Conservation (phyloP, 1,140 invertebrate genomes). For the Conopomorpha cramerella region DNA sequence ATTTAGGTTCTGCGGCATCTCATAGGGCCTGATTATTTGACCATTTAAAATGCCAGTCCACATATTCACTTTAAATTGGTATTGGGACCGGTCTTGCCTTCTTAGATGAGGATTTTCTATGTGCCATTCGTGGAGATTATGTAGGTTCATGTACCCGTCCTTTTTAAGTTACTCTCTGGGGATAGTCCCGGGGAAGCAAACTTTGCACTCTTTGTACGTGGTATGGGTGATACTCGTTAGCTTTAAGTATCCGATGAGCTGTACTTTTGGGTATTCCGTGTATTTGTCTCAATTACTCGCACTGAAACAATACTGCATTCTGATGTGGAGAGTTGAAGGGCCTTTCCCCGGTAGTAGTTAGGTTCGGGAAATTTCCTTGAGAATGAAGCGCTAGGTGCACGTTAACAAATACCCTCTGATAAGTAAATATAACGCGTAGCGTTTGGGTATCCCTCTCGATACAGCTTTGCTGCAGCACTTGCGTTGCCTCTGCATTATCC, state of each 20-base stretch:
- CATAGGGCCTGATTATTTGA: conserved; percentile 6
- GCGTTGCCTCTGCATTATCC: background rate
- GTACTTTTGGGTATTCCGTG: conserved; percentile 2
- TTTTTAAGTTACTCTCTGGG: conserved; percentile 7
- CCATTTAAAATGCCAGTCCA: conserved; percentile 1
- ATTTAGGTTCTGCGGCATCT: conserved; percentile 7
- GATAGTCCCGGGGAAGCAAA: conserved; percentile 3
- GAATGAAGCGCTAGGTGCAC: background rate
- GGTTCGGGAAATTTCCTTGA: too few relatives aligned
- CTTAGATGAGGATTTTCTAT: conserved; percentile 1
- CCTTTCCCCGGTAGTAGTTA: too few relatives aligned
- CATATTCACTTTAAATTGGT: conserved; percentile 5
- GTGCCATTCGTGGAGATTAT: conserved; percentile 3
- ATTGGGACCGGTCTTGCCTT: background rate
- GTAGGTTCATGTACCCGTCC: conserved; percentile 3
- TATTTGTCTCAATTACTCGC: conserved; percentile 1
- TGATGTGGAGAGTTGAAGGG: too few relatives aligned
- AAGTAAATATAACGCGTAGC: background rate
- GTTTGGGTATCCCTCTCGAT: background rate
- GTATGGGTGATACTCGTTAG: conserved; percentile 3
- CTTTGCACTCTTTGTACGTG: conserved; percentile 5
- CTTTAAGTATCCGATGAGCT: conserved; percentile 1
- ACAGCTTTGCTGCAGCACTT: background rate
- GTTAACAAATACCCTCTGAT: background rate
- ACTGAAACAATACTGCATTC: too few relatives aligned